Base-by-base conservation (phyloP, 2,888 invertebrate species). In the Argyresthia goedartella region DNA sequence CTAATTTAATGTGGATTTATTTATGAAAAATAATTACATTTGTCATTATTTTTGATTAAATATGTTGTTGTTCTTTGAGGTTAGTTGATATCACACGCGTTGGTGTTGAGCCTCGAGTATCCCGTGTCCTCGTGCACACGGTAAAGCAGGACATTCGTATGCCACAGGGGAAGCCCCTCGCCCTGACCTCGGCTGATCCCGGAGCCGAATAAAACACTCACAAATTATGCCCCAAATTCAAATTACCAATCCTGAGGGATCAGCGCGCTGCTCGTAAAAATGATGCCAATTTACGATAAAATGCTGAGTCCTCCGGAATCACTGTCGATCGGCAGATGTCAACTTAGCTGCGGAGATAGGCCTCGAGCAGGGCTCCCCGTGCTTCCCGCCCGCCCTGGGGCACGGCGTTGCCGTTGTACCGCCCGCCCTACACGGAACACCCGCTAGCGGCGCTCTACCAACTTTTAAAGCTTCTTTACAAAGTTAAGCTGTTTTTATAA, bases 241-340 rank as follows among this genome's bases (percentile, higher is more conserved):
- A 63, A 64, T 61, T 58, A 33, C 49, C 52, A 11, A 39, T 39
- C 39, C 39, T 39, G 39, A 51, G 55, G 59, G 59, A 58, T 57
- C 57, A 60, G 39, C n/a, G 56, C 58, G 58, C 55, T 56, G 62
- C 62, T 69, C 68, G 64, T 69, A 69, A 69, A 68, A 64, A 64
- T 67, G 70, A 67, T 69, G 65, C 64, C 65, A 69, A 68, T 69
- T 71, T 66, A 64, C 70, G 69, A 70, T 71, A 67, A 69, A 68
- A 69, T 63, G 60, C 62, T 62, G 67, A 66, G 62, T 63, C 61
- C 60, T 60, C 61, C 61, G 60, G 63, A 63, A 61, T 36, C 39
- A 49, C 60, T 57, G 57, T 53, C 60, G 58, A 57, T 60, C 59
- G 55, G 60, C 60, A 56, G 59, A 56, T 55, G 63, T 56, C 64